These are phyloP conservation scores for Amblyjoppa proteus DNA, from an alignment of 2,888 invertebrate species.

Conservation along the genomic window DNA sequence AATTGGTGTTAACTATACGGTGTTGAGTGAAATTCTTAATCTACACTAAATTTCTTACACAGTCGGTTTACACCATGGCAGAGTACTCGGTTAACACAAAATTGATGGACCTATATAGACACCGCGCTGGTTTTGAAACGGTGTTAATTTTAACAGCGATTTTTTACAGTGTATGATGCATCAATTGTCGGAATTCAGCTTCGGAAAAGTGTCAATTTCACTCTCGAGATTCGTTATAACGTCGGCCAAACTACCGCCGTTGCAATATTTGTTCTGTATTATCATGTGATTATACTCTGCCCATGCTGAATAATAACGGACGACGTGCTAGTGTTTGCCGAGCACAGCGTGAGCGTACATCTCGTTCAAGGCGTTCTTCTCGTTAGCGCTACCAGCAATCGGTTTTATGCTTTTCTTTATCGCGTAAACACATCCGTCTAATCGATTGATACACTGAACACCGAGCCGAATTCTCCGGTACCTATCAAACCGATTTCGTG, in stretches of 20 bases:
- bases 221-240: slow-evolving; percentile 85
- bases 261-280: slow-evolving; percentile 98
- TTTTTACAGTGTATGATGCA: no score
- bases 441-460: slow-evolving; percentile 94
- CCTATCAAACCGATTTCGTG: slow-evolving; percentile 93
- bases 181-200: slow-evolving; percentile 90
- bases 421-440: slow-evolving; percentile 97
- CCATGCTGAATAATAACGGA: slow-evolving; percentile 98
- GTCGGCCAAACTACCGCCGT: slow-evolving; percentile 94
- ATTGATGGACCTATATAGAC: no score
- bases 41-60: no score
- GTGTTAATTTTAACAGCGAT: no score
- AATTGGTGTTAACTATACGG: no score
- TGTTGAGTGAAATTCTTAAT: no score
- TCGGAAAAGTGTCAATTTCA: slow-evolving; percentile 89
- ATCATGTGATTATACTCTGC: slow-evolving; percentile 97
- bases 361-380: slow-evolving; percentile 95
- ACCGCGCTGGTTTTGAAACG: no score
- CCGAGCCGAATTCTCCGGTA: slow-evolving; percentile 95
- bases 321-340: slow-evolving; percentile 96
- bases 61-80: no score
- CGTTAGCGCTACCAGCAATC: slow-evolving; percentile 93
- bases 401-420: slow-evolving; percentile 95
- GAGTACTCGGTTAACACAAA: no score
- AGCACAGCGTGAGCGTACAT: slow-evolving; percentile 97